Percentiles rank a stretch among this genome's conserved stretches.
Conservation (phyloP, 2,797 vertebrate genomes). For the Leptatherina wallacei region DNA sequence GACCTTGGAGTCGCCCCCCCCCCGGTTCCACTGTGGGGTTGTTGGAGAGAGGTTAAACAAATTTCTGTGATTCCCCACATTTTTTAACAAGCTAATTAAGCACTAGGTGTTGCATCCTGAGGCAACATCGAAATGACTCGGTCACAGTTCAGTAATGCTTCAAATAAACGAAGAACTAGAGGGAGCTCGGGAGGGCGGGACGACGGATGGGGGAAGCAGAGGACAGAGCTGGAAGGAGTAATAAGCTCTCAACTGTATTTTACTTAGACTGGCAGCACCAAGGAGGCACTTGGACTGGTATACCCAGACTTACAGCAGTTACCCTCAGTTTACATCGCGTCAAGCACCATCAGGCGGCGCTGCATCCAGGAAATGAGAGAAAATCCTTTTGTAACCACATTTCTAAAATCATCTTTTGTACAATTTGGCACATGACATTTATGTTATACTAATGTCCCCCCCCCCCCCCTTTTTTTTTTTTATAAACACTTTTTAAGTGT, state of each 20-base stretch:
- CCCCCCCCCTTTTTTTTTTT: background rate
- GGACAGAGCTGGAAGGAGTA: slow-evolving; percentile 60
- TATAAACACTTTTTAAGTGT: slow-evolving; percentile 41
- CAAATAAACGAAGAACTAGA: slow-evolving; percentile 74
- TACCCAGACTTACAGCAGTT: slow-evolving; percentile 25
- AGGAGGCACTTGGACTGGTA: slow-evolving; percentile 36
- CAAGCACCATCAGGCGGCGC: slow-evolving; percentile 51
- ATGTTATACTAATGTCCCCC: slow-evolving; percentile 41
- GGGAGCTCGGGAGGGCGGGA: slow-evolving; percentile 49
- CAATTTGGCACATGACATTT: slow-evolving; percentile 34
- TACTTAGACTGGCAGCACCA: slow-evolving; percentile 36
- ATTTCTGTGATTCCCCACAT: slow-evolving; percentile 72
- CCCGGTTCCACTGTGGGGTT: slow-evolving; percentile 58
- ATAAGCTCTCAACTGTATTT: slow-evolving; percentile 71
- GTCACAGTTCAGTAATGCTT: slow-evolving; percentile 82
- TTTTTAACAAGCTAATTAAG: slow-evolving; percentile 85
- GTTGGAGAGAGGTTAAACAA: slow-evolving; percentile 50
- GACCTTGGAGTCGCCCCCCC: slow-evolving; percentile 47
- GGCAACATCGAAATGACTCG: slow-evolving; percentile 81
- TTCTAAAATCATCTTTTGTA: slow-evolving; percentile 9
- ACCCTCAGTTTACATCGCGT: background rate
- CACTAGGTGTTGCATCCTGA: slow-evolving; percentile 74
- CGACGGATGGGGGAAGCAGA: slow-evolving; percentile 39
- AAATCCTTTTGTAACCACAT: slow-evolving; percentile 4
- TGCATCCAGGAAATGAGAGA: slow-evolving; percentile 1